Conservation (phyloP, 2,113 vertebrate species). For the Labeo rohita region DNA sequence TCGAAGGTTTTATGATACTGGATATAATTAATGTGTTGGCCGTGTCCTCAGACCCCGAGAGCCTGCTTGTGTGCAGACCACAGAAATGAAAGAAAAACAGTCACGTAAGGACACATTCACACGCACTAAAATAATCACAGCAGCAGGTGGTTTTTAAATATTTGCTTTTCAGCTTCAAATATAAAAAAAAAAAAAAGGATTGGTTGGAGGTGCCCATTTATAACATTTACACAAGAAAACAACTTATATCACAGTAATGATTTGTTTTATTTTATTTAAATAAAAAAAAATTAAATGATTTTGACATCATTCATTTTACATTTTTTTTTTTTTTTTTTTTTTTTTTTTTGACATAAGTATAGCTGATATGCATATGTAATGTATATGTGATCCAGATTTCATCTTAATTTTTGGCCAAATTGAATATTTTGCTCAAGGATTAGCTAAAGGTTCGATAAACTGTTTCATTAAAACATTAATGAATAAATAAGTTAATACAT, state of each 20-base stretch:
- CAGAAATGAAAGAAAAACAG: not conserved
- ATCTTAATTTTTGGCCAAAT: too few species aligned
- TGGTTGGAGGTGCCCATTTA: not conserved
- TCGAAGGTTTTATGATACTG: not conserved
- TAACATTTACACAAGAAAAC: not conserved
- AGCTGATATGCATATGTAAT: too few species aligned
- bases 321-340: too few species aligned
- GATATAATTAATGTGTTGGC: not conserved
- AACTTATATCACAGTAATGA: not conserved
- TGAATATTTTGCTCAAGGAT: too few species aligned
- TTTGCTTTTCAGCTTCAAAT: not conserved
- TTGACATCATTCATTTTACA: too few species aligned
- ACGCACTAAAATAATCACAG: not conserved
- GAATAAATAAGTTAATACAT: too few species aligned
- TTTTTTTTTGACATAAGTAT: too few species aligned
- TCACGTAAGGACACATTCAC: not conserved
- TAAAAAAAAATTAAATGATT: not conserved
- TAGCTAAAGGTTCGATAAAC: too few species aligned
- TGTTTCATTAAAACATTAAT: too few species aligned
- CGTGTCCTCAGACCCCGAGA: constrained; percentile 2
- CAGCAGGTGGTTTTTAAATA: not conserved
- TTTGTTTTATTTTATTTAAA: not conserved
- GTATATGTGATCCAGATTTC: too few species aligned
- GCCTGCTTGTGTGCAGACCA: not conserved
- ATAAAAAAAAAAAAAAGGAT: too few species aligned